Conservation (phyloP, 2,888 invertebrate species). For the Nymphalis urticae region DNA sequence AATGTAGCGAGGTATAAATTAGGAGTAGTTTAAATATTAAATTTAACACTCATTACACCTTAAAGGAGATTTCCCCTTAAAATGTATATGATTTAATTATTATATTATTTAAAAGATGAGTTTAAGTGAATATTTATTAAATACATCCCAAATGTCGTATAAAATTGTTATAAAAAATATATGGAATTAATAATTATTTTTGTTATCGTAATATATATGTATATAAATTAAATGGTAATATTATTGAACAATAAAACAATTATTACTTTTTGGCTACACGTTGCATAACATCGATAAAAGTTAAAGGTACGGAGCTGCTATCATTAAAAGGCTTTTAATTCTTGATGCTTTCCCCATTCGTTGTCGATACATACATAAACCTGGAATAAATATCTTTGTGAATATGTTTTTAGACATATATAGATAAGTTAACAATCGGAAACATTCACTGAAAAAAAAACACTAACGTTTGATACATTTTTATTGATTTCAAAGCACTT, state of each 20-base stretch:
- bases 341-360: constrained; percentile 70
- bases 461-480: background rate
- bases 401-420: constrained; percentile 1
- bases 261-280: constrained; percentile 40
- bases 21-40: too few species aligned
- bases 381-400: constrained; percentile 55
- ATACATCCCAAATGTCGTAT: too few species aligned
- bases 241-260: constrained; percentile 2
- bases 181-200: too few species aligned
- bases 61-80: too few species aligned
- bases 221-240: background rate
- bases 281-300: constrained; percentile 46
- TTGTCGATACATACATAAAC: constrained; percentile 62
- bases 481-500: background rate
- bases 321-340: constrained; percentile 81
- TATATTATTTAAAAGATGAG: too few species aligned
- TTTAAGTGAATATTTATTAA: too few species aligned
- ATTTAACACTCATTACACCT: too few species aligned
- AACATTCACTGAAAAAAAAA: background rate
- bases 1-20: too few species aligned
- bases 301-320: constrained; percentile 57
- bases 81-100: too few species aligned
- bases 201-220: background rate
- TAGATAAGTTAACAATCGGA: background rate
- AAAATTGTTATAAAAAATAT: too few species aligned